Percentiles rank a stretch among this genome's conserved stretches.
Evolutionary conservation across 2,113 vertebrate species (phyloP).

Genomic region (Piaya cayana): DNA sequence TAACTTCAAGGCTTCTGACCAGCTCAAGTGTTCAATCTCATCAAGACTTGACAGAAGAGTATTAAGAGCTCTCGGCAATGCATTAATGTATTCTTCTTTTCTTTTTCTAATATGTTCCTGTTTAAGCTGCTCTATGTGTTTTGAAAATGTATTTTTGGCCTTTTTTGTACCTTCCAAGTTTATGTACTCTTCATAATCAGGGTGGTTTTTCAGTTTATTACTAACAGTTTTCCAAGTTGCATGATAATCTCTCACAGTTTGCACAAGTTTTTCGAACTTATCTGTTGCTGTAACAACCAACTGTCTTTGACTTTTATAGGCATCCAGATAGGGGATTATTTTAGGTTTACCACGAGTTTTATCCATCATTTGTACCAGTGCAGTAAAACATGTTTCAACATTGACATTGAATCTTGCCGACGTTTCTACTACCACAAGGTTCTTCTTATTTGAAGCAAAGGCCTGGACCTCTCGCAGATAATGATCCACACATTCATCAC

Average conservation of each 20-base stretch:
- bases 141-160: conserved; percentile 91
- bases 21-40: conserved; percentile 91
- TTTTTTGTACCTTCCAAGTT: conserved; percentile 94
- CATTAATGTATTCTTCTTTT: conserved; percentile 93
- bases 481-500: conserved; percentile 96
- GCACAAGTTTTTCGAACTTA: conserved; percentile 92
- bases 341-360: conserved; percentile 96
- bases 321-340: conserved; percentile 95
- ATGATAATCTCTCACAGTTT: conserved; percentile 94
- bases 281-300: conserved; percentile 90
- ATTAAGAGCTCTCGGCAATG: conserved; percentile 94
- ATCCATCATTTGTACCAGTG: conserved; percentile 95
- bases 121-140: conserved; percentile 95
- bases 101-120: conserved; percentile 96
- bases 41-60: conserved; percentile 91
- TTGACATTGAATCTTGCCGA: conserved; percentile 91
- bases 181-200: conserved; percentile 95
- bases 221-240: conserved; percentile 92
- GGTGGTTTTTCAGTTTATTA: conserved; percentile 92
- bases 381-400: conserved; percentile 92
- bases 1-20: conserved; percentile 90
- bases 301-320: conserved; percentile 93
- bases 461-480: conserved; percentile 94
- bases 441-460: conserved; percentile 97
- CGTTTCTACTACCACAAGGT: conserved; percentile 92